These are phyloP conservation scores for Diaperis boleti DNA, from an alignment of 2,888 invertebrate genomes.

Conservation along the genomic window DNA sequence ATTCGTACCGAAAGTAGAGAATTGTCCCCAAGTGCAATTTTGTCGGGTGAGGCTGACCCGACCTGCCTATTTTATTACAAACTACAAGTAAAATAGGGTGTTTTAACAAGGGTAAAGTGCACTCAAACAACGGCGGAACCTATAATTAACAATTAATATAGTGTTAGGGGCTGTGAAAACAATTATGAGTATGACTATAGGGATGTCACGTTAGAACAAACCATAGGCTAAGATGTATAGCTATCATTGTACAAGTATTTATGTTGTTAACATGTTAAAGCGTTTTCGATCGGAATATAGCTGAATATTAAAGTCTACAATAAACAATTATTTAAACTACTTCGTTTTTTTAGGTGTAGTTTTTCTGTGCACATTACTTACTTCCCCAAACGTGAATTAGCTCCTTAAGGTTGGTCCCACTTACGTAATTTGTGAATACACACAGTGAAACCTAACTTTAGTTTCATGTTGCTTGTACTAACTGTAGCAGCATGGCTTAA, in stretches of 20 bases:
- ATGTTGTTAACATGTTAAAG: constrained; percentile 43
- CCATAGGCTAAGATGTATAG: constrained; percentile 43
- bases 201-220: constrained; percentile 36
- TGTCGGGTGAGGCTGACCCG: constrained; percentile 2
- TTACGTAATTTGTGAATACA: constrained; percentile 24
- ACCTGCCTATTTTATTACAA: constrained; percentile 11
- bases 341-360: constrained; percentile 60
- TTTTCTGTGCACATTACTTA: constrained; percentile 59
- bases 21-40: constrained; percentile 30
- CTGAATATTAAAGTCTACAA: constrained; percentile 47
- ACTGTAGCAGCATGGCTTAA: constrained; percentile 1
- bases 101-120: constrained; percentile 18
- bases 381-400: constrained; percentile 54
- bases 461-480: constrained; percentile 2
- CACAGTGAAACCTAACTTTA: constrained; percentile 11
- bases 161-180: constrained; percentile 59
- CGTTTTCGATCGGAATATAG: constrained; percentile 47
- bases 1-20: not conserved
- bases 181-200: constrained; percentile 42
- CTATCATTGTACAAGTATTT: constrained; percentile 44
- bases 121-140: constrained; percentile 24
- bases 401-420: constrained; percentile 55
- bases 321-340: constrained; percentile 52
- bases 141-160: constrained; percentile 41
- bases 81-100: constrained; percentile 3